These are phyloP conservation scores for Sebastes iracundus DNA, from an alignment of 2,797 vertebrate genomes.

Conservation along the genomic window DNA sequence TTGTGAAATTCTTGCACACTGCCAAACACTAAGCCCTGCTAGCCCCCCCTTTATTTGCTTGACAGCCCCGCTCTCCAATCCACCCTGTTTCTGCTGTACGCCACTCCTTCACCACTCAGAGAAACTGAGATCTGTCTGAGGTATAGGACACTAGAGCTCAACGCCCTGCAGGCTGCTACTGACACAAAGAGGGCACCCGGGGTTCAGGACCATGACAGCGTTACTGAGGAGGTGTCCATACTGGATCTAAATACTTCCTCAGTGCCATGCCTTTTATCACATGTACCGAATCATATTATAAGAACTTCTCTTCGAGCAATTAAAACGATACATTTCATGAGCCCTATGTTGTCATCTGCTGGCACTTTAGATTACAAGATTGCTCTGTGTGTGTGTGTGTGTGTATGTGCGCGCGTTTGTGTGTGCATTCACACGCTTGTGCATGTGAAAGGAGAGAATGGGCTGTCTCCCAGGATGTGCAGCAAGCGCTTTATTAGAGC, in stretches of 20 bases:
- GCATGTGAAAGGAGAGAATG: constrained; percentile 79
- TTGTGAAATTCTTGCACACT: constrained; percentile 79
- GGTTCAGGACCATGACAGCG: constrained; percentile 40
- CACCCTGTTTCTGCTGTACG: constrained; percentile 19
- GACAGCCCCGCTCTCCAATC: constrained; percentile 42
- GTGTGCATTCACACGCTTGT: constrained; percentile 71
- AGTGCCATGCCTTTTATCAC: constrained; percentile 12
- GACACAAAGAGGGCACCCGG: constrained; percentile 19
- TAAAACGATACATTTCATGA: constrained; percentile 59
- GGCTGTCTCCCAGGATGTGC: constrained; percentile 85
- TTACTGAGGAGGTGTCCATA: constrained; percentile 36
- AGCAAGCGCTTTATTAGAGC: constrained; percentile 87
- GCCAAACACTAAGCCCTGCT: constrained; percentile 67
- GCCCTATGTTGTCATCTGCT: constrained; percentile 52
- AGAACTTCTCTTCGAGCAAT: constrained; percentile 39
- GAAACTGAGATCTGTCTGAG: constrained; percentile 45
- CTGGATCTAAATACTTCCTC: constrained; percentile 46
- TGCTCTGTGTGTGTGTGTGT: constrained; percentile 26
- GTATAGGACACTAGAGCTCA: constrained; percentile 36
- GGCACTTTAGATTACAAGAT: constrained; percentile 63
- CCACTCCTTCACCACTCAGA: constrained; percentile 40
- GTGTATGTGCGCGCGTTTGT: constrained; percentile 38
- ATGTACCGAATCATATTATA: constrained; percentile 20
- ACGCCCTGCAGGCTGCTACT: constrained; percentile 43
- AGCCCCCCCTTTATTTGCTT: constrained; percentile 26